Evolutionary conservation across 2,888 invertebrate genomes (phyloP), one percentile per base, ranked within the genome.

Genomic region (Esperia sulphurella): DNA sequence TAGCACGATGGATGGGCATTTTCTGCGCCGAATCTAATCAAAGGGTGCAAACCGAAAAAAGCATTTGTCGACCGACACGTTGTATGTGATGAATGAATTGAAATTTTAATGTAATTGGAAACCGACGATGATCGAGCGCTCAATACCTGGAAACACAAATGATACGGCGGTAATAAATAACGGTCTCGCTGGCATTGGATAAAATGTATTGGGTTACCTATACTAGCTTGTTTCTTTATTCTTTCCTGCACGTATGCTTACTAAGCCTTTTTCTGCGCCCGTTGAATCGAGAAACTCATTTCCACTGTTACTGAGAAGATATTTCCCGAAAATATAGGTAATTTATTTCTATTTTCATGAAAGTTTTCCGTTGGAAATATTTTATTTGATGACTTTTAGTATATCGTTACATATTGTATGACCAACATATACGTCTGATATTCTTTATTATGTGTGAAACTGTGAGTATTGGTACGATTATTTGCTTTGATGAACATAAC

Each of bases 51-150:
- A 61, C 68, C 58, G 68, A 73, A 76, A 78, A 75, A 77, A 75
- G 60, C 68, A 61, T 68, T 68, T 59, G 54, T 41, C 55, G 52
- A 56, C 35, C 35, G 35, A 35, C 35, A 35, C n/a, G 9, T 70
- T 71, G 54, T 57, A 57, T 57, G 67, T 75, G 71, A 77, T 75
- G 64, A 82, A 82, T 81, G 76, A 79, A 75, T 74, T 74, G 67
- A 75, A 75, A 75, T 76, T 79, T 79, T 75, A 75, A 80, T 78
- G 72, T 79, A 78, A 82, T 83, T 79, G 75, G 73, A 75, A 71
- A 68, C 60, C 59, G 61, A 54, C 63, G 68, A 72, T 70, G 71
- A 75, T 75, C 56, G 68, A 71, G 54, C 54, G 59, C 50, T 46
- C 63, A 55, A 53, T 68, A 58, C 52, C 60, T 42, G 35, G 28